Evolutionary conservation across 2,888 invertebrate species (phyloP).

Genomic region (Crepidodera aurea): DNA sequence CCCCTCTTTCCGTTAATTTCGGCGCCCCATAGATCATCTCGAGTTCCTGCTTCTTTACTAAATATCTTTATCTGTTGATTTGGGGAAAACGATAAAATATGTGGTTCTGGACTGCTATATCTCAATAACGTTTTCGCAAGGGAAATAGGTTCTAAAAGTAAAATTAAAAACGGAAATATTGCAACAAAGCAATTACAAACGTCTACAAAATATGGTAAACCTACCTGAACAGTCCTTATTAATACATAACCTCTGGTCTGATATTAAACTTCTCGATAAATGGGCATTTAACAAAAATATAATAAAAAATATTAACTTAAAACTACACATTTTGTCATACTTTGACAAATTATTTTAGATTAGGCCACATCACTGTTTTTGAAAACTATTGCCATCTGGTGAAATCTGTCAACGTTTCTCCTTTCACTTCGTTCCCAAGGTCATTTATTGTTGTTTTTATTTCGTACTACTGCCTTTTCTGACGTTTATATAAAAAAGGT

Average conservation of each 20-base stretch:
- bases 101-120: conserved; percentile 66
- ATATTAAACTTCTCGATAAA: conserved; percentile 62
- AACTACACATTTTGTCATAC: conserved; percentile 59
- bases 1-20: conserved; percentile 74
- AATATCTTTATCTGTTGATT: conserved; percentile 69
- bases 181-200: conserved; percentile 3
- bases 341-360: conserved; percentile 51
- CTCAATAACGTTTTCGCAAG: conserved; percentile 66
- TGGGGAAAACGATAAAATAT: conserved; percentile 68
- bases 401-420: neutral
- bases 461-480: too few species aligned
- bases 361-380: conserved; percentile 55
- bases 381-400: conserved; percentile 1
- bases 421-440: too few species aligned
- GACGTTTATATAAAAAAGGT: neutral
- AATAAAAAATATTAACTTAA: conserved; percentile 57
- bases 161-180: conserved; percentile 13
- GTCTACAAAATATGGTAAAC: conserved; percentile 32
- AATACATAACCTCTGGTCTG: conserved; percentile 75
- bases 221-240: conserved; percentile 76
- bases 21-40: conserved; percentile 72
- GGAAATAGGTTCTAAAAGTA: conserved; percentile 64
- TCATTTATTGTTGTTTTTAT: too few species aligned
- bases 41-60: conserved; percentile 75
- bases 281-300: conserved; percentile 55